Percentiles rank a stretch among this genome's conserved stretches.
Conservation (phyloP, 1,140 invertebrate species). For the Stegodyphus mimosarum region DNA sequence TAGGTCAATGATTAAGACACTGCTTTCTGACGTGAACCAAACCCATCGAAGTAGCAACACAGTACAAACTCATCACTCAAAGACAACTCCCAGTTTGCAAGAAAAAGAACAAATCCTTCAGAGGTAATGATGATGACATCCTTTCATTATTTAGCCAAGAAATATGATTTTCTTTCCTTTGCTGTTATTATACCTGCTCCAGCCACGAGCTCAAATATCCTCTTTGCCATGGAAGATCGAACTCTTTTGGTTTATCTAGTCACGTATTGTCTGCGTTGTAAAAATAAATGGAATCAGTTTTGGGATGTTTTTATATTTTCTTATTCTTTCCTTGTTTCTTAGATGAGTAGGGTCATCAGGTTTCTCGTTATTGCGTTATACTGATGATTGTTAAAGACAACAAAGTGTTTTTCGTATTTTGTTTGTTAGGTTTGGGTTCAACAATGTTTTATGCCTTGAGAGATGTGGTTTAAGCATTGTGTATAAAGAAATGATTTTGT, state of each 20-base stretch:
- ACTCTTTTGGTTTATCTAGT: not conserved
- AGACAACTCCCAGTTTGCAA: too few relatives aligned
- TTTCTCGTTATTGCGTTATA: not conserved
- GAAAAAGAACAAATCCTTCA: not conserved
- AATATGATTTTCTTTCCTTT: not conserved
- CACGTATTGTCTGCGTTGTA: not conserved
- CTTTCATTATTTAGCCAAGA: not conserved
- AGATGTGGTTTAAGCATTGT: too few relatives aligned
- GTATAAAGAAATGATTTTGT: too few relatives aligned
- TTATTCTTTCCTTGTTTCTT: not conserved
- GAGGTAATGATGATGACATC: not conserved
- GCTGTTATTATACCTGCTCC: not conserved
- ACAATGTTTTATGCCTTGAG: too few relatives aligned
- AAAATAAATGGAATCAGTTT: constrained; percentile 3
- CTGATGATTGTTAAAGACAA: not conserved
- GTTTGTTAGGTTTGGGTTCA: too few relatives aligned
- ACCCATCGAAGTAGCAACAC: too few relatives aligned
- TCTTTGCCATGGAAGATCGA: not conserved
- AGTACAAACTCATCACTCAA: too few relatives aligned
- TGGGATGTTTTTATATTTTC: not conserved
- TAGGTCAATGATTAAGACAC: too few relatives aligned
- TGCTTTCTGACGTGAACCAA: too few relatives aligned
- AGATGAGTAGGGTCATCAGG: not conserved
- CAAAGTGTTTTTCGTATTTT: not conserved
- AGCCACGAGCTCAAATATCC: not conserved